Evolutionary conservation across 2,888 invertebrate species (phyloP).

Genomic region (Laothoe populi): DNA sequence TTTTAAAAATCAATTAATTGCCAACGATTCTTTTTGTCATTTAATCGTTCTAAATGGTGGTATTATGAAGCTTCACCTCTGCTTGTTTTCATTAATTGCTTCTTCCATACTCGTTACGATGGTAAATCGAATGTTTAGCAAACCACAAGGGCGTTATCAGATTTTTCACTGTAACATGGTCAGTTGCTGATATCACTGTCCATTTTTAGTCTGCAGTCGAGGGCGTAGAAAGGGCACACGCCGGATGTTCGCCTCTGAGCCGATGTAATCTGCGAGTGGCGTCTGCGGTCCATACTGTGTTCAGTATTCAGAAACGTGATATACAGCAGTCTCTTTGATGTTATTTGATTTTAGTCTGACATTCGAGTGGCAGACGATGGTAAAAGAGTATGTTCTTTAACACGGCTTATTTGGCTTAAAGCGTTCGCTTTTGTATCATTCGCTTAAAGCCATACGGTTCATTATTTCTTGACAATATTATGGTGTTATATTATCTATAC

Average conservation of each 20-base stretch:
- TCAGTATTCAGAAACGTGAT: slow-evolving; percentile 56
- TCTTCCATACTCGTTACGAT: too few relatives aligned
- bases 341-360: slow-evolving; percentile 60
- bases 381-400: slow-evolving; percentile 51
- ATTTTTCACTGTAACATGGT: slow-evolving; percentile 19
- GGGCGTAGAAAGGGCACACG: slow-evolving; percentile 47
- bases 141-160: not conserved
- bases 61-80: too few relatives aligned
- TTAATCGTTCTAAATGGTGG: too few relatives aligned
- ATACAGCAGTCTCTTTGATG: slow-evolving; percentile 67
- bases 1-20: too few relatives aligned
- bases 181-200: slow-evolving; percentile 22
- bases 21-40: too few relatives aligned
- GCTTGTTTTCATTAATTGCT: too few relatives aligned
- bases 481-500: not conserved
- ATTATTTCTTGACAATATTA: not conserved
- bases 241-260: slow-evolving; percentile 58
- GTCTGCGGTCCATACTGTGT: slow-evolving; percentile 27
- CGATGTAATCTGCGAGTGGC: slow-evolving; percentile 51
- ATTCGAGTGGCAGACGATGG: slow-evolving; percentile 46
- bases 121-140: not conserved
- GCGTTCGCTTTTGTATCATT: slow-evolving; percentile 11
- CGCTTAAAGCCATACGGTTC: not conserved
- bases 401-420: slow-evolving; percentile 35
- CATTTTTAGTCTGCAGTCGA: slow-evolving; percentile 36